phyloP scores from a whole-genome alignment of 2,113 vertebrate species.

The Callopanchax toddi region DNA sequence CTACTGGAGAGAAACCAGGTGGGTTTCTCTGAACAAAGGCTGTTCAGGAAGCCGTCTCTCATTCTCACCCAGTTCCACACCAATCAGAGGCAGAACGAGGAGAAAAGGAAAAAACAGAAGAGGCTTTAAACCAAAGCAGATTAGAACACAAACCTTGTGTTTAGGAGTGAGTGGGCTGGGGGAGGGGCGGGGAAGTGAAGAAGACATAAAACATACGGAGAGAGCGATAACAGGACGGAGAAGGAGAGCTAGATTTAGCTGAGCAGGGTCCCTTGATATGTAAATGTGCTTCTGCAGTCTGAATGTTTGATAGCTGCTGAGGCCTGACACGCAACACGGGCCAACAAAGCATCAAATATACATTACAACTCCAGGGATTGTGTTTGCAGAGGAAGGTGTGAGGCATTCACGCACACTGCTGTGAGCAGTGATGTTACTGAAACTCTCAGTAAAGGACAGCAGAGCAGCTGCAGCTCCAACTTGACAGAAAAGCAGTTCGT shows the following conservation, averaged over 20 bases:
- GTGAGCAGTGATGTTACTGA: not conserved
- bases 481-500: too few relatives aligned
- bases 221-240: slow-evolving; percentile 45
- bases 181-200: slow-evolving; percentile 9
- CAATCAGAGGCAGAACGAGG: slow-evolving; percentile 33
- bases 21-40: not conserved
- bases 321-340: slow-evolving; percentile 38
- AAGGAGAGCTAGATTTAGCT: slow-evolving; percentile 44
- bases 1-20: not conserved
- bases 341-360: slow-evolving; percentile 75
- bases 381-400: slow-evolving; percentile 47
- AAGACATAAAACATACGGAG: slow-evolving; percentile 53
- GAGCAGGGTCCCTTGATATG: slow-evolving; percentile 65
- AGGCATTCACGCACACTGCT: slow-evolving; percentile 13
- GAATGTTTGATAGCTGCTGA: slow-evolving; percentile 71
- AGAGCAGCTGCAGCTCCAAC: too few relatives aligned
- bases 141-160: slow-evolving; percentile 41
- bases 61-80: not conserved
- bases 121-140: slow-evolving; percentile 64
- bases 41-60: not conserved
- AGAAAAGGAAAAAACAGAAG: slow-evolving; percentile 47
- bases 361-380: slow-evolving; percentile 58
- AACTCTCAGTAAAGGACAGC: not conserved
- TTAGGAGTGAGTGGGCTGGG: not conserved
- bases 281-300: slow-evolving; percentile 59